Evolutionary conservation across 2,797 vertebrate species (phyloP).

Genomic region (Esox lucius): DNA sequence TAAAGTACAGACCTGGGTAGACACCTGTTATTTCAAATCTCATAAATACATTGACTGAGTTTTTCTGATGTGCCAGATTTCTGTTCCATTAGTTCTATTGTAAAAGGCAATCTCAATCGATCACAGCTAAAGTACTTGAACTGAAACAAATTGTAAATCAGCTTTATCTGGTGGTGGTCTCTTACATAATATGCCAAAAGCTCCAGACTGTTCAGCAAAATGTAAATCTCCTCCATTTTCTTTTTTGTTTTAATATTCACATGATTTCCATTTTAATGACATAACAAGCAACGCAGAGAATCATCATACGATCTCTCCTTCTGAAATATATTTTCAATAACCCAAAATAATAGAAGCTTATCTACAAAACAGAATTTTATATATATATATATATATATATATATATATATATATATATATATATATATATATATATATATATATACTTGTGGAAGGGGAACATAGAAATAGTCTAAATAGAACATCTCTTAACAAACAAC

Average conservation of each 20-base stretch:
- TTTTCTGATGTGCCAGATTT: conserved; percentile 38
- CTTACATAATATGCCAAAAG: background rate
- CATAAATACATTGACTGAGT: conserved; percentile 18
- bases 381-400: background rate
- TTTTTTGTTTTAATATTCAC: background rate
- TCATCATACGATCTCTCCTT: background rate
- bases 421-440: too few species aligned
- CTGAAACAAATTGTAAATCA: background rate
- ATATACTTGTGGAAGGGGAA: too few species aligned
- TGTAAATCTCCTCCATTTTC: background rate
- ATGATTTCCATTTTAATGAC: background rate
- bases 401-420: too few species aligned
- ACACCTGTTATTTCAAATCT: background rate
- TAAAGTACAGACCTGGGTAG: background rate
- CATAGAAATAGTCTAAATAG: too few species aligned
- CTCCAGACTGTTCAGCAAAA: background rate
- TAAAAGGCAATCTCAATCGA: background rate
- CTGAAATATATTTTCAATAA: background rate
- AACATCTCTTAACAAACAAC: background rate
- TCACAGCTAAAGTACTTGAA: background rate
- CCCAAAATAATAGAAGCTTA: background rate
- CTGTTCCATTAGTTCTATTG: background rate
- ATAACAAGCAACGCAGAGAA: background rate
- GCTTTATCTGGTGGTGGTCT: conserved; percentile 2
- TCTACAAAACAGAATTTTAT: background rate